Base-by-base conservation (phyloP, 2,797 vertebrate genomes). In the Lepilemur ruficaudatus region DNA sequence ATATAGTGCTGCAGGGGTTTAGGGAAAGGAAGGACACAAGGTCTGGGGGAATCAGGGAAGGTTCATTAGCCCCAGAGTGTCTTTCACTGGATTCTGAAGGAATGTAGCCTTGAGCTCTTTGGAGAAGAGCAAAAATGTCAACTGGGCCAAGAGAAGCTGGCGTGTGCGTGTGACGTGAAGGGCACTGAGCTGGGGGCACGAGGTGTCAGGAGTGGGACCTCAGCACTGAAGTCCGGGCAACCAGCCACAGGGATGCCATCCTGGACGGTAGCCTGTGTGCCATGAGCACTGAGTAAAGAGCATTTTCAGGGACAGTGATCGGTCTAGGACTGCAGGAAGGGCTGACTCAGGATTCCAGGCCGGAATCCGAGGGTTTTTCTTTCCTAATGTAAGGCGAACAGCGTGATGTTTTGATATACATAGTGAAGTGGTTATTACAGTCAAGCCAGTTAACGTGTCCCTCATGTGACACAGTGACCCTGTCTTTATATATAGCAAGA, bases 151-250 rank as follows among this genome's bases (percentile, higher is more conserved):
- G 38, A 67, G 76, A n/a, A 12, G 9, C n/a, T 80, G 75, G 46
- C n/a, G 4, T 35, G 13, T 35, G 30, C 10, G 0, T 9, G 8
- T 23, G n/a, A 59, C 1, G 0, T 0, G n/a, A 65, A 32, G 35
- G 18, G 4, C 52, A 10, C 59, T 15, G 28, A 41, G 32, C 87
- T 73, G 30, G n/a, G 67, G 48, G 43, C 55, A 10, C 1, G 23
- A 14, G 32, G 52, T 30, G 75, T 73, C 22, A 6, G 61, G 7
- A 38, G 23, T 9, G 3, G 46, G 20, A 38, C 69, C 50, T 50
- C 35, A 20, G 20, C 55, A 1, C 50, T 8, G 18, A 22, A 14
- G 35, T 43, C 67, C 0, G 22, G 14, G 28, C 57, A 70, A 2
- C 18, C 59, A 13, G 22, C 63, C 14, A 0, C 0, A 1, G 3